A percentile compares a stretch with the other conserved stretches of the same genome.
Conservation (phyloP, 2,113 vertebrate genomes). For the Rhodinocichla rosea region DNA sequence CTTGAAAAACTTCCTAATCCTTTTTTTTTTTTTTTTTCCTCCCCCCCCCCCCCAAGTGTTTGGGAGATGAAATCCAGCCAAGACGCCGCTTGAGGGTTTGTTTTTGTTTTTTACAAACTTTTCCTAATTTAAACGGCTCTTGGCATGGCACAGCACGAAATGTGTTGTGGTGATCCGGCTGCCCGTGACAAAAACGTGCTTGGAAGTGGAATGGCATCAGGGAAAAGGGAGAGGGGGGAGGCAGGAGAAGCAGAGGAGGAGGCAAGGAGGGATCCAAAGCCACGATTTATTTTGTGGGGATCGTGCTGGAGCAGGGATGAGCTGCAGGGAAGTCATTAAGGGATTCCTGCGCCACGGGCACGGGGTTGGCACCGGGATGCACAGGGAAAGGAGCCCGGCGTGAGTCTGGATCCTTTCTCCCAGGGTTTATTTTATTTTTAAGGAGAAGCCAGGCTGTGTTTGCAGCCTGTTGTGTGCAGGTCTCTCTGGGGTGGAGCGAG, state of each 20-base stretch:
- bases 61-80: neutral
- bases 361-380: neutral
- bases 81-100: neutral
- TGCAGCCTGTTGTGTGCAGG: neutral
- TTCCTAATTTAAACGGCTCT: neutral
- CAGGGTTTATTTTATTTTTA: neutral
- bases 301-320: neutral
- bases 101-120: neutral
- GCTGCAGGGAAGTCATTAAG: neutral
- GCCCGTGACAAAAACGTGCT: neutral
- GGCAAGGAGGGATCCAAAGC: neutral
- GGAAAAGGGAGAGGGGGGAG: neutral
- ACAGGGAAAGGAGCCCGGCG: fast-evolving
- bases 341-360: neutral
- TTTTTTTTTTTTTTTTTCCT: neutral
- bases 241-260: neutral
- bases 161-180: fast-evolving
- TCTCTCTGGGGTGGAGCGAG: neutral
- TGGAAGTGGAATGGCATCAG: neutral
- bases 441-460: neutral
- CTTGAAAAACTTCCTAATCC: slow-evolving; percentile 1
- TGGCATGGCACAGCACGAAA: fast-evolving
- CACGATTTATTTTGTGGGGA: neutral
- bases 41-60: fast-evolving
- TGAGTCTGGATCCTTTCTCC: neutral